phyloP scores from a whole-genome alignment of 53 echinoderm and acorn worm genomes.

The Paelopatides confundens region DNA sequence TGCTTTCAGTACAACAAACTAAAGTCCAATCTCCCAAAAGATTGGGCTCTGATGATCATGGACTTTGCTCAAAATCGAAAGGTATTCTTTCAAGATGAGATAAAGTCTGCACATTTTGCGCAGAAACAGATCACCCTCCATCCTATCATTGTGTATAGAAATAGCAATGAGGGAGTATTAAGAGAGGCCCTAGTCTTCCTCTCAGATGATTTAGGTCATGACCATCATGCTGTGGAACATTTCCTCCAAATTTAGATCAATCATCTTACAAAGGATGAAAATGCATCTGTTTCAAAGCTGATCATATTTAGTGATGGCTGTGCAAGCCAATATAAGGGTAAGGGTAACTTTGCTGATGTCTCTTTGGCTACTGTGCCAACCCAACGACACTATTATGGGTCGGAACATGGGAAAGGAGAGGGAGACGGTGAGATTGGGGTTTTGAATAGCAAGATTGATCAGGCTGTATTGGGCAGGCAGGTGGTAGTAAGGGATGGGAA shows the following conservation, averaged over 20 bases:
- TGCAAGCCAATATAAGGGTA: not conserved
- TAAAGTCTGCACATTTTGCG: constrained; percentile 41
- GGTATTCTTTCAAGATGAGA: constrained; percentile 36
- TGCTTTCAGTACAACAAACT: not conserved
- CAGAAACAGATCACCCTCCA: constrained; percentile 39
- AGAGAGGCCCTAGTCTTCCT: constrained; percentile 26
- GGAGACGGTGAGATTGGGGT: constrained; percentile 56
- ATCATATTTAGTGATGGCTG: constrained; percentile 57
- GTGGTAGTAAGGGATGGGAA: constrained; percentile 34
- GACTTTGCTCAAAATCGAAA: constrained; percentile 45
- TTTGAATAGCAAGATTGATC: constrained; percentile 45
- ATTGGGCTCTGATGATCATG: constrained; percentile 14
- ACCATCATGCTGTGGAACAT: constrained; percentile 37
- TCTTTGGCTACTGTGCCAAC: not conserved
- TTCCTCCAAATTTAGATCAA: not conserved
- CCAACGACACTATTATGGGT: constrained; percentile 54
- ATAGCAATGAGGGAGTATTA: constrained; percentile 10
- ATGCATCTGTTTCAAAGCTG: not conserved
- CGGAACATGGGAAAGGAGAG: constrained; percentile 65
- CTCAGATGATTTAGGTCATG: constrained; percentile 16
- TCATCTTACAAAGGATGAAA: not conserved
- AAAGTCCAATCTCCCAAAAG: not conserved
- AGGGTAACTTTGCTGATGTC: constrained; percentile 59
- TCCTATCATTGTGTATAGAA: constrained; percentile 35
- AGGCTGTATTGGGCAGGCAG: constrained; percentile 52